Evolutionary conservation across 2,113 vertebrate genomes (phyloP).

Genomic region (Phrynosoma platyrhinos): DNA sequence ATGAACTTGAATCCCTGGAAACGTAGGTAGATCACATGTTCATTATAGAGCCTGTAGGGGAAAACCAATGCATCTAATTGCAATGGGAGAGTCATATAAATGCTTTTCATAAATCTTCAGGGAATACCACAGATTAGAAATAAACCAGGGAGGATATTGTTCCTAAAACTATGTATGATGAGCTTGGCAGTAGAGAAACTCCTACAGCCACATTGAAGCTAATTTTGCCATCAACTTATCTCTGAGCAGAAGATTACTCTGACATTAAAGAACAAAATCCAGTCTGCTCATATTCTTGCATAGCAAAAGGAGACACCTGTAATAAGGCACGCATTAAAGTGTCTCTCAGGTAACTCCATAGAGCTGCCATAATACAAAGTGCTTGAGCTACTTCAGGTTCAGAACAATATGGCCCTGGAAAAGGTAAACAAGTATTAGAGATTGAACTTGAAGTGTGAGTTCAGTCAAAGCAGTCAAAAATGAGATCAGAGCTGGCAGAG

Average conservation of each 20-base stretch:
- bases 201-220: accelerated
- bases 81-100: not conserved
- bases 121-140: not conserved
- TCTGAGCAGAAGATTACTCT: constrained; percentile 14
- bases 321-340: constrained; percentile 31
- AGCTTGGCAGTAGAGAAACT: constrained; percentile 1
- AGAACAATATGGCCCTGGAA: constrained; percentile 27
- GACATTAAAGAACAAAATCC: constrained; percentile 22
- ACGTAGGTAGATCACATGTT: not conserved
- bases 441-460: constrained; percentile 36
- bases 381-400: constrained; percentile 20
- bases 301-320: constrained; percentile 28
- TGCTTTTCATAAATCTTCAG: not conserved
- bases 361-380: not conserved
- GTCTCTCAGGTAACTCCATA: constrained; percentile 26
- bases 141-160: not conserved
- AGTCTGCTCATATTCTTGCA: not conserved
- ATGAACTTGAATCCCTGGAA: not conserved
- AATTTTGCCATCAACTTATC: not conserved
- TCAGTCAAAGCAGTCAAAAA: constrained; percentile 39
- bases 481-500: constrained; percentile 33
- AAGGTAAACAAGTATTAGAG: constrained; percentile 24
- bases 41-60: not conserved
- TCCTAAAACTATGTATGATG: not conserved
- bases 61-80: not conserved